These are phyloP conservation scores for Charina bottae DNA, from an alignment of 2,113 vertebrate species.

Conservation along the genomic window DNA sequence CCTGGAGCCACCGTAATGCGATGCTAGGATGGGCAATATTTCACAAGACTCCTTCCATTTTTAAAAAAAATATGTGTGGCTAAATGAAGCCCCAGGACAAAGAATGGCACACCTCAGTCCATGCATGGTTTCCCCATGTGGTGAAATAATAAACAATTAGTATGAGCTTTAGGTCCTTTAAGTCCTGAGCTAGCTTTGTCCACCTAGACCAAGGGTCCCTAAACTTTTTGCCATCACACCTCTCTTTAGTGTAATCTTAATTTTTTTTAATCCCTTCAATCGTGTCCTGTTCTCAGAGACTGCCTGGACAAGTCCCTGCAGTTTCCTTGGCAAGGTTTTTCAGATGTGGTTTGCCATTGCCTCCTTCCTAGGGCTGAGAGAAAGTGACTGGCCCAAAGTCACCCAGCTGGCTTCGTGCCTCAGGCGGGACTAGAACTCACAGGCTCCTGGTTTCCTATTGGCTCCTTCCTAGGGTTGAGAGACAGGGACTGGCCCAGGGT, in stretches of 20 bases:
- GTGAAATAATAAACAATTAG: not conserved
- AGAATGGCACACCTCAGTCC: not conserved
- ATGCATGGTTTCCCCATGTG: not conserved
- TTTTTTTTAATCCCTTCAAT: too few relatives aligned
- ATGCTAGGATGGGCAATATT: not conserved
- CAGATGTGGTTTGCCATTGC: too few relatives aligned
- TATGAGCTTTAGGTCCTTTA: not conserved
- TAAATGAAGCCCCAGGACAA: not conserved
- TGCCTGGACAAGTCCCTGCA: too few relatives aligned
- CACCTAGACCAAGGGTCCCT: not conserved
- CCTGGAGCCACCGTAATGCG: not conserved
- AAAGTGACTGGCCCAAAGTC: too few relatives aligned
- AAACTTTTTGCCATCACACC: not conserved
- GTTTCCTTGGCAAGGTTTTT: too few relatives aligned
- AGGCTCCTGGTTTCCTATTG: too few relatives aligned
- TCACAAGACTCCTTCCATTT: not conserved
- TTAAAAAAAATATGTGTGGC: not conserved
- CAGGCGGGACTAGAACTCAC: too few relatives aligned
- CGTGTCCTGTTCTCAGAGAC: too few relatives aligned
- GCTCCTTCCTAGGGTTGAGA: too few relatives aligned
- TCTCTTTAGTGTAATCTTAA: not conserved
- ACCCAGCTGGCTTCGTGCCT: too few relatives aligned
- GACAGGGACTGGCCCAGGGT: too few relatives aligned
- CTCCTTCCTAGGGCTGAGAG: too few relatives aligned
- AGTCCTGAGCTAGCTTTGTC: not conserved